phyloP scores from a whole-genome alignment of 2,113 vertebrate species.

The Tinamus guttatus region DNA sequence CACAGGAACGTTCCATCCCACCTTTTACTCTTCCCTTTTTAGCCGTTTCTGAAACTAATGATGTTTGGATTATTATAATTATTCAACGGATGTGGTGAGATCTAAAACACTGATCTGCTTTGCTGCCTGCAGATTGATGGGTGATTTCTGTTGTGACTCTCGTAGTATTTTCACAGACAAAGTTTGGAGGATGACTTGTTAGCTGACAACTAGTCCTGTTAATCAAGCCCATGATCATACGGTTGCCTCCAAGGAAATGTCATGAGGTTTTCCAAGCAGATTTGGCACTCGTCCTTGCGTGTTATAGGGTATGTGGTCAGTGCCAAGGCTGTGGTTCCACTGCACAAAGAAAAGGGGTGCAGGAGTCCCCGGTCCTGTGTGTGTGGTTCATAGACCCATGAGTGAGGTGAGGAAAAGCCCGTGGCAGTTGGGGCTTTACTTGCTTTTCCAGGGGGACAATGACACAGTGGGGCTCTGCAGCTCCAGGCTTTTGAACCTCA shows the following conservation, averaged over 20 bases:
- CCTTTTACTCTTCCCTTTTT: neutral
- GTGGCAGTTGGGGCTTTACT: neutral
- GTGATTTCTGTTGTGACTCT: neutral
- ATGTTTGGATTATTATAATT: neutral
- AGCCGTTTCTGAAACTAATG: neutral
- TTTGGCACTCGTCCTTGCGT: neutral
- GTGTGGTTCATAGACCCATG: neutral
- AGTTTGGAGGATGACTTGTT: neutral
- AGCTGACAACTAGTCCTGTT: neutral
- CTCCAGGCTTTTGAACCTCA: neutral
- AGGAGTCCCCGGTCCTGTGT: neutral
- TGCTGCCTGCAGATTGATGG: neutral
- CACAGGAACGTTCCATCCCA: neutral
- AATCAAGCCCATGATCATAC: neutral
- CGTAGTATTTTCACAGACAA: fast-evolving
- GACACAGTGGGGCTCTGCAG: neutral
- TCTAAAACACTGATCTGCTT: neutral
- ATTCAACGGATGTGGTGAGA: fast-evolving
- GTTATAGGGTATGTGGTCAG: neutral
- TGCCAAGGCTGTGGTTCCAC: neutral
- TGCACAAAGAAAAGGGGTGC: too few relatives aligned
- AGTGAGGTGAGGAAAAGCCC: neutral
- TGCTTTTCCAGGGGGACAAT: neutral
- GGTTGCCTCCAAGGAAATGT: neutral
- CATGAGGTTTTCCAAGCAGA: neutral